Conservation (phyloP, 2,888 invertebrate genomes). For the Macrosoma leucophasiata region DNA sequence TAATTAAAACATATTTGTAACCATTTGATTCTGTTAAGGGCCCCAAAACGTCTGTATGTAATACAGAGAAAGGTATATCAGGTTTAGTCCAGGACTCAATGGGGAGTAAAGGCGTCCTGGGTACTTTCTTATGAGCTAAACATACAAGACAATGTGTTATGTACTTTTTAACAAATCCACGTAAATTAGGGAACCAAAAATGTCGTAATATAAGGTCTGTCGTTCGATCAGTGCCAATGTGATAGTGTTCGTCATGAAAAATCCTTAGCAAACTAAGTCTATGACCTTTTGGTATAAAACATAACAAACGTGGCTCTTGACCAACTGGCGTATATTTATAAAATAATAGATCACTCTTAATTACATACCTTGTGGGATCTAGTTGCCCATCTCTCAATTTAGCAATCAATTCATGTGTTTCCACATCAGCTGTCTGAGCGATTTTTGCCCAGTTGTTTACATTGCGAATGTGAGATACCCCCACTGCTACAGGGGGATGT, state of each 20-base stretch:
- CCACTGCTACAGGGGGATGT: slow-evolving; percentile 16
- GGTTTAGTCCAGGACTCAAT: slow-evolving; percentile 13
- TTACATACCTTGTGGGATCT: slow-evolving; percentile 7
- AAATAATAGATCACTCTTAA: slow-evolving; percentile 14
- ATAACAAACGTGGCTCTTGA: slow-evolving; percentile 11
- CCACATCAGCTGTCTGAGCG: slow-evolving; percentile 18
- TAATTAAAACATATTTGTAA: slow-evolving; percentile 6
- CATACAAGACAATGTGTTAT: slow-evolving; percentile 10
- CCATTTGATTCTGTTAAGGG: slow-evolving; percentile 12
- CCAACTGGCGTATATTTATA: slow-evolving; percentile 15
- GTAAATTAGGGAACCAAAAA: slow-evolving; percentile 19
- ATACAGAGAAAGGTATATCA: slow-evolving; percentile 1
- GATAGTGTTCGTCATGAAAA: slow-evolving; percentile 21
- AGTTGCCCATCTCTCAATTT: slow-evolving; percentile 13
- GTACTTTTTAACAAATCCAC: slow-evolving; percentile 10
- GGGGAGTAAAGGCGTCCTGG: slow-evolving; percentile 3
- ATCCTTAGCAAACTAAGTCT: slow-evolving; percentile 18
- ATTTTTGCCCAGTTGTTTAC: slow-evolving; percentile 23
- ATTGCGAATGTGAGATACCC: slow-evolving; percentile 8
- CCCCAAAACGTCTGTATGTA: slow-evolving; percentile 11
- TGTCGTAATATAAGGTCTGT: slow-evolving; percentile 9
- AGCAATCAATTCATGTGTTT: slow-evolving; percentile 13
- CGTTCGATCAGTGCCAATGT: slow-evolving; percentile 11
- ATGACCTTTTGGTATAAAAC: slow-evolving; percentile 23
- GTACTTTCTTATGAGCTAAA: slow-evolving; percentile 8